These are phyloP conservation scores for Calyptomena viridis DNA, from an alignment of 2,113 vertebrate species.

Conservation along the genomic window DNA sequence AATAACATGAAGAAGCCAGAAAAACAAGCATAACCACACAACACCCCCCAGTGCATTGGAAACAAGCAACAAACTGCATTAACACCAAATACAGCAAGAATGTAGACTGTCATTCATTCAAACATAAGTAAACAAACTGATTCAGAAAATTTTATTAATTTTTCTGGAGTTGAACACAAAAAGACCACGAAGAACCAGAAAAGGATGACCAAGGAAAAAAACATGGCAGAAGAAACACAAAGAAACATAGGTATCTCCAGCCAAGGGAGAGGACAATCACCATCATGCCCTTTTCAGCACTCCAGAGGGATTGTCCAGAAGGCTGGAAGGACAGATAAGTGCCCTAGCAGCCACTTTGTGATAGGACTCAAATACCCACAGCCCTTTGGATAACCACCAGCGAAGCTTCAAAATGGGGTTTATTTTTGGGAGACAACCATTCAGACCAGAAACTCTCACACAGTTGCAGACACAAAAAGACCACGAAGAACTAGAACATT, in stretches of 20 bases:
- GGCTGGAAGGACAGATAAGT: neutral
- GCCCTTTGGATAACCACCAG: neutral
- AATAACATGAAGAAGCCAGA: neutral
- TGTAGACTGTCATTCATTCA: neutral
- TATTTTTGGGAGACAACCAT: neutral
- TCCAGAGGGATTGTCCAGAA: neutral
- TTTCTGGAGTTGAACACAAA: too few relatives aligned
- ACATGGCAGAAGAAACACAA: neutral
- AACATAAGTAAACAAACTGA: neutral
- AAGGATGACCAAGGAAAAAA: neutral
- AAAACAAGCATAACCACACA: neutral
- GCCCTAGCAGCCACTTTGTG: neutral
- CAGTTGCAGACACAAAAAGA: neutral
- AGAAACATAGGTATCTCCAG: neutral
- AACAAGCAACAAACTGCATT: neutral
- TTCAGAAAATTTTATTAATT: constrained; percentile 27
- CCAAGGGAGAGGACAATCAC: neutral
- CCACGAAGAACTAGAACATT: neutral
- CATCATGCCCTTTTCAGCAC: neutral
- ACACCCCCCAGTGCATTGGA: neutral
- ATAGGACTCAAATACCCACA: neutral
- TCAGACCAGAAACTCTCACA: neutral
- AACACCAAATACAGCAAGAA: neutral
- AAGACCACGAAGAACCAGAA: too few relatives aligned
- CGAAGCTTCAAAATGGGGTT: neutral